Percentiles rank a stretch among this genome's conserved stretches.
Evolutionary conservation across 2,888 invertebrate genomes (phyloP).

Genomic region (Ornithoptera priamus): DNA sequence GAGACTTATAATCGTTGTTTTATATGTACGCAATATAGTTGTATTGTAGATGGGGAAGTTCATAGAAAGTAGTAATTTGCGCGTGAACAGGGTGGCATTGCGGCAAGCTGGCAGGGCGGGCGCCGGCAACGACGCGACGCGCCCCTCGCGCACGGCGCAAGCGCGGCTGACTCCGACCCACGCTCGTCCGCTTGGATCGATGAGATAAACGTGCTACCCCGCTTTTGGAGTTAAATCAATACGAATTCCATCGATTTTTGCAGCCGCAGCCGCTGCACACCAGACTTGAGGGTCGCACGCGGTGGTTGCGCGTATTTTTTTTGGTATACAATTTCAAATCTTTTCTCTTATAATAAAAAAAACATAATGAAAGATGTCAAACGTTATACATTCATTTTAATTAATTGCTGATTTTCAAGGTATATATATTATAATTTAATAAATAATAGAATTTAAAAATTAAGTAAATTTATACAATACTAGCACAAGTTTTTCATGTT

Average conservation of each 20-base stretch:
- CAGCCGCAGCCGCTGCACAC: conserved; percentile 82
- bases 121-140: conserved; percentile 40
- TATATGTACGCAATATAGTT: conserved; percentile 9
- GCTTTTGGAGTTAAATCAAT: conserved; percentile 85
- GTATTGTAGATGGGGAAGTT: conserved; percentile 26
- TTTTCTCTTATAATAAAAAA: conserved; percentile 2
- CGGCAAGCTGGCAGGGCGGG: conserved; percentile 50
- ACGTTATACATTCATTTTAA: background rate
- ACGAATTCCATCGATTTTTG: conserved; percentile 87
- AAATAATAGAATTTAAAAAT: background rate
- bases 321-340: conserved; percentile 34
- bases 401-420: conserved; percentile 31
- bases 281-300: conserved; percentile 72
- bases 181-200: conserved; percentile 79
- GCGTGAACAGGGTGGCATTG: conserved; percentile 68
- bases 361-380: background rate
- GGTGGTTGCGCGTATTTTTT: conserved; percentile 71
- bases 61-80: conserved; percentile 48
- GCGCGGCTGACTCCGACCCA: conserved; percentile 47
- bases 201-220: conserved; percentile 88
- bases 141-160: conserved; percentile 55
- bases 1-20: conserved; percentile 11
- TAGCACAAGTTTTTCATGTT: conserved; percentile 17
- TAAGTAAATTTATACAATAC: background rate
- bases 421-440: conserved; percentile 18